A percentile compares a stretch with the other conserved stretches of the same genome.
Conservation (phyloP, 2,888 invertebrate species). For the Tipula vernalis region DNA sequence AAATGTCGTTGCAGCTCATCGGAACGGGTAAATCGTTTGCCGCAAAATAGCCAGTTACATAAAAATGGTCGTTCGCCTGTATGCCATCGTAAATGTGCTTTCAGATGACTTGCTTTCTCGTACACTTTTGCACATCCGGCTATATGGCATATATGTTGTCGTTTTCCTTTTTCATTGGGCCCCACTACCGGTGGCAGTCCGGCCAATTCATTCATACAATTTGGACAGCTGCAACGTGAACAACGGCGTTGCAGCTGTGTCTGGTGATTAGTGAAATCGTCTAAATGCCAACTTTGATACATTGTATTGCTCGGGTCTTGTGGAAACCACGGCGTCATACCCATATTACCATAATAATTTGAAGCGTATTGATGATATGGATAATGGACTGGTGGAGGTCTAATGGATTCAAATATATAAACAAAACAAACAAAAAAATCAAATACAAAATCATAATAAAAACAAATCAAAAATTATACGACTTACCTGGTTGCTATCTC, state of each 20-base stretch:
- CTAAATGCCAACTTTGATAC: conserved; percentile 12
- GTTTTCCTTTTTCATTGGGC: conserved; percentile 62
- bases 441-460: not conserved
- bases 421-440: not conserved
- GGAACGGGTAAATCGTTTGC: conserved; percentile 81
- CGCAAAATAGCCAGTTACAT: conserved; percentile 81
- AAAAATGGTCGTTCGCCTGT: conserved; percentile 84
- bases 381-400: conserved; percentile 17
- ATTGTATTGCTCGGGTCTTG: conserved; percentile 11
- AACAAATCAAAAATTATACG: not conserved
- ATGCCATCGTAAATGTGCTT: conserved; percentile 88
- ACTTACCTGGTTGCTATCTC: conserved; percentile 16
- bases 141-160: conserved; percentile 75
- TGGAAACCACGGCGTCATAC: conserved; percentile 5
- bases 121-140: conserved; percentile 81
- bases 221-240: conserved; percentile 69
- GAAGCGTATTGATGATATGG: conserved; percentile 34
- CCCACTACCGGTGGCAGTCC: conserved; percentile 59
- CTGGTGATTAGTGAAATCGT: conserved; percentile 16
- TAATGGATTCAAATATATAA: conserved; percentile 7
- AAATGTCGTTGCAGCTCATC: conserved; percentile 84
- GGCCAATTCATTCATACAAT: conserved; percentile 66
- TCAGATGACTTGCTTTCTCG: conserved; percentile 87
- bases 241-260: conserved; percentile 53
- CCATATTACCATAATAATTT: conserved; percentile 33